Evolutionary conservation across 2,888 invertebrate species (phyloP), one percentile per base, ranked within the genome.

Genomic region (Spisula solida): DNA sequence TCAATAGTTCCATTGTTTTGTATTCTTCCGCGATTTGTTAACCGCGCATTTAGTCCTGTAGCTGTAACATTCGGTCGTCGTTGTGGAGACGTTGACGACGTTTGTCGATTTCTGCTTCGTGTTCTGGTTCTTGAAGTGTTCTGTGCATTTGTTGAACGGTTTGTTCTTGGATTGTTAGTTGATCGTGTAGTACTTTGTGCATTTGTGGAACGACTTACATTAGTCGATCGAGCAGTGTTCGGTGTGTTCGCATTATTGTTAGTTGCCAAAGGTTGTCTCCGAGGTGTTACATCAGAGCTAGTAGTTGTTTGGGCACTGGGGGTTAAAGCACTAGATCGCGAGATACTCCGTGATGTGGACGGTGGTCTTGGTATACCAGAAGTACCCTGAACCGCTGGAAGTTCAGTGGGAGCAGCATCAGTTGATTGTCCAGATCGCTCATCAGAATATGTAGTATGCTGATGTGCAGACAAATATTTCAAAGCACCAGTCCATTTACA

Each of bases 401-500:
- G 88, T 51, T 90, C 87, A 0, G 60, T 81, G 34, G 80, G 83
- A n/a, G 75, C 29, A 31, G 56, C 81, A 18, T 75, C 51, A 29
- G 6, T 60, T 47, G 66, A 25, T 48, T 25, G 66, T 80, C 80
- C n/a, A 16, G 81, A 31, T 20, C 31, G 78, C 16, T 51, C 51
- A n/a, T 79, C 79, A 18, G 85, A 41, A 25, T 85, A 85, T 18
- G 79, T 78, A 12, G 78, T 79, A 29, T 85, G 85, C 41, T 85
- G 85, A 25, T 85, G 85, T 34, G 85, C 78, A 4, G 78, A 41
- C 1, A 94, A 84, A 66, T 90, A 81, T 85, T 91, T 93, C 82
- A 95, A 86, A 18, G 93, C 89, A 20, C 95, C 95, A 48, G 89
- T 94, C 95, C 95, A 95, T 66, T 84, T 92, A 82, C 96, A 96